phyloP scores from a whole-genome alignment of 2,113 vertebrate species.

The Dromiciops gliroides region DNA sequence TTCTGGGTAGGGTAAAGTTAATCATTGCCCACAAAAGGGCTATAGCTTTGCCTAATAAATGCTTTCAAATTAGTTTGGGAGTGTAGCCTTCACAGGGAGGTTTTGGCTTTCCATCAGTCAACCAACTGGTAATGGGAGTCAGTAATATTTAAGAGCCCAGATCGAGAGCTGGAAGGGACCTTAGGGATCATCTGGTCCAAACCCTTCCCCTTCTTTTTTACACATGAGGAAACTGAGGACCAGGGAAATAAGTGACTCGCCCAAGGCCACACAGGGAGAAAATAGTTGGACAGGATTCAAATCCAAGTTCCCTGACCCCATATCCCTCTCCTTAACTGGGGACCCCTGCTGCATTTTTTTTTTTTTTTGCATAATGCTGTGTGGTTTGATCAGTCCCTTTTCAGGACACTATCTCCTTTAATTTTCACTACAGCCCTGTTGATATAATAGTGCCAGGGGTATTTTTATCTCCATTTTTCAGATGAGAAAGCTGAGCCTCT shows the following conservation, averaged over 20 bases:
- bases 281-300: not conserved
- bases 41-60: constrained; percentile 18
- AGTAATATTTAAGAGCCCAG: not conserved
- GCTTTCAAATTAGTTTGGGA: constrained; percentile 46
- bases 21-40: not conserved
- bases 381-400: not conserved
- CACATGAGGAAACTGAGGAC: not conserved
- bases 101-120: constrained; percentile 37
- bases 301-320: not conserved
- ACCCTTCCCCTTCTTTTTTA: not conserved
- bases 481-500: not conserved
- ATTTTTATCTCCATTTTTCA: not conserved
- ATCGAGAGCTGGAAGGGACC: not conserved
- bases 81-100: constrained; percentile 29
- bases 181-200: not conserved
- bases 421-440: not conserved
- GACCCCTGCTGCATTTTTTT: too few relatives aligned
- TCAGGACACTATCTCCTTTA: not conserved
- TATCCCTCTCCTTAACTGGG: not conserved
- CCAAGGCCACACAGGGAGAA: not conserved
- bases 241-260: not conserved
- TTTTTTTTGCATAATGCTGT: too few relatives aligned
- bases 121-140: not conserved
- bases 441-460: too few relatives aligned
- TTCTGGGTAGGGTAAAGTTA: not conserved